Base-by-base conservation (phyloP, 2,113 vertebrate genomes). In the Noturus placidus region DNA sequence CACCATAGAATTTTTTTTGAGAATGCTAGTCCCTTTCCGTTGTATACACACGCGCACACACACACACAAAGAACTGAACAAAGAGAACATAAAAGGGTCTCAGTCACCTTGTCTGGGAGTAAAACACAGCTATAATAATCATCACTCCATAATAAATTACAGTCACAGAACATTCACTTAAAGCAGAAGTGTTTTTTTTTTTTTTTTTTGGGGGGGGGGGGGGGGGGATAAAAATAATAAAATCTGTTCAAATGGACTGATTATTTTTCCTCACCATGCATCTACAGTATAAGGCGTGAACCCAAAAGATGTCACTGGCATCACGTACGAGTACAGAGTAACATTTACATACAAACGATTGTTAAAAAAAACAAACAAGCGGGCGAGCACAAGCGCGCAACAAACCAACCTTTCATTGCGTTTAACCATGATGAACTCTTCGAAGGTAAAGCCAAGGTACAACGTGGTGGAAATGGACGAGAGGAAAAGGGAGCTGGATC, bases 71-170 rank as follows among this genome's bases (percentile, higher is more conserved):
- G 74, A 84, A 93, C 80, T 61, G 33, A 82, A 54, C 22, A 78
- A 5, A 63, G 27, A 72, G 27, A 84, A 83, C 35, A 76, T 27
- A 83, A 46, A 56, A 61, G 52, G 56, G 25, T 78, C 67, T 80
- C 70, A 59, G 90, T 91, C 74, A 63, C 84, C 84, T 91, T 92
- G 91, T 87, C 61, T 86, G 88, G 86, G 90, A 93, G 90, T 86
- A 91, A 94, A 89, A 91, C 89, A 90, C 90, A 90, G 91, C 91
- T 88, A 70, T 84, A 89, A 83, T 86, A 85, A 70, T 81, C 88
- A 92, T 93, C 86, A 92, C 92, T 93, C 92, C 93, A 89, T 90
- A 93, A 95, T 94, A 93, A 95, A 94, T 95, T 94, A 95, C 94
- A 94, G 92, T 93, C 93, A 95, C 92, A 93, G 92, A 93, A 93